Percentiles rank a stretch among this genome's conserved stretches.
These are phyloP conservation scores for Trissolcus basalis DNA, from an alignment of 1,140 invertebrate species.

Conservation along the genomic window DNA sequence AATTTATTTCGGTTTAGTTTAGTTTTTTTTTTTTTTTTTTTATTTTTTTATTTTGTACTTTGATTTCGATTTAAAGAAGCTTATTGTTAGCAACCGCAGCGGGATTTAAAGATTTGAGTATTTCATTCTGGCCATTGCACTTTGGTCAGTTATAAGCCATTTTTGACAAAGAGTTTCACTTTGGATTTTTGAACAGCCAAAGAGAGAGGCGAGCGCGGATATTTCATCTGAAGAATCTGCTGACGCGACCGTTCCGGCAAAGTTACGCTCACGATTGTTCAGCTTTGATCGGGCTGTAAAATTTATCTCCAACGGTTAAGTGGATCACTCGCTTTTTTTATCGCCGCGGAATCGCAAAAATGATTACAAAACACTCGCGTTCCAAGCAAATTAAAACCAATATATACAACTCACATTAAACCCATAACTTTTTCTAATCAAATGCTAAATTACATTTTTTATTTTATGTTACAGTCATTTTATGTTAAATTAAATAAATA, in stretches of 20 bases:
- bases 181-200: conserved; percentile 31
- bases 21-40: no score
- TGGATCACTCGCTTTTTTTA: conserved; percentile 44
- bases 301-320: conserved; percentile 42
- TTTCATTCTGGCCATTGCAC: conserved; percentile 3
- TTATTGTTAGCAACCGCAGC: no score
- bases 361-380: conserved; percentile 5
- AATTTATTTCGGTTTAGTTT: no score
- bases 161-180: conserved; percentile 36
- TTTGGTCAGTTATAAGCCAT: conserved; percentile 39
- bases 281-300: conserved; percentile 39
- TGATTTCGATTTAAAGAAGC: no score
- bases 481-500: no score
- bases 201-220: conserved; percentile 17
- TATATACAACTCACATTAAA: no score
- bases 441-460: no score
- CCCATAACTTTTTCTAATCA: no score
- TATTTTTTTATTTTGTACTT: no score
- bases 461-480: no score
- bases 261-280: conserved; percentile 27
- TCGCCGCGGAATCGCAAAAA: conserved; percentile 23
- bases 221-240: conserved; percentile 46
- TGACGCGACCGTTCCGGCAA: conserved; percentile 36
- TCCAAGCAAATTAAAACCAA: no score
- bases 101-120: no score